Conservation (phyloP, 2,888 invertebrate species). For the Nephrocerus scutellatus region DNA sequence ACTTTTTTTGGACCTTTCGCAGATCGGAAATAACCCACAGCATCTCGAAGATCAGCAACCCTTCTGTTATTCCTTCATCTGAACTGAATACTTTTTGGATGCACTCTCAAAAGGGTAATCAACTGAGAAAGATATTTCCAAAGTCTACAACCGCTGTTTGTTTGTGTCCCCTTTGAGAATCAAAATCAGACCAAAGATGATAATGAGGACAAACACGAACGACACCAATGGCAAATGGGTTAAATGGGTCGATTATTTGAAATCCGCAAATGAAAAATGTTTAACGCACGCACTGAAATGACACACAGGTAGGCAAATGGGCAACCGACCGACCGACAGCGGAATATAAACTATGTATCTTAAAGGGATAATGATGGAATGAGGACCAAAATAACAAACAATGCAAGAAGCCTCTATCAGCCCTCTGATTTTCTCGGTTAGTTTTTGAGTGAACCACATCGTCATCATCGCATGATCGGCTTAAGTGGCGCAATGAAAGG, state of each 20-base stretch:
- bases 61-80: too few relatives aligned
- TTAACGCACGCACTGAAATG: constrained; percentile 9
- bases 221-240: too few relatives aligned
- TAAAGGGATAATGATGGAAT: constrained; percentile 1
- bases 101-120: constrained; percentile 22
- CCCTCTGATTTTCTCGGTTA: too few relatives aligned
- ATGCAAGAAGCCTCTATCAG: background rate
- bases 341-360: too few relatives aligned
- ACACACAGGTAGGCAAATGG: too few relatives aligned
- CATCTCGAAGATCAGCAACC: too few relatives aligned
- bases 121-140: too few relatives aligned
- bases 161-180: constrained; percentile 16
- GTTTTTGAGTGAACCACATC: constrained; percentile 27
- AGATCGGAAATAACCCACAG: too few relatives aligned
- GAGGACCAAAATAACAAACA: constrained; percentile 11
- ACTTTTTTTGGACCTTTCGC: too few relatives aligned
- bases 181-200: constrained; percentile 9
- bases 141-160: constrained; percentile 11
- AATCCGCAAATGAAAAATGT: constrained; percentile 13
- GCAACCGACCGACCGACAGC: too few relatives aligned
- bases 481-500: constrained; percentile 48
- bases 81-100: too few relatives aligned
- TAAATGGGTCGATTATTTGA: constrained; percentile 23
- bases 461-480: constrained; percentile 43
- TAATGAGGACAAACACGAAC: too few relatives aligned